Evolutionary conservation across 2,113 vertebrate species (phyloP), one percentile per base, ranked within the genome.

Genomic region (Cnemophilus loriae): DNA sequence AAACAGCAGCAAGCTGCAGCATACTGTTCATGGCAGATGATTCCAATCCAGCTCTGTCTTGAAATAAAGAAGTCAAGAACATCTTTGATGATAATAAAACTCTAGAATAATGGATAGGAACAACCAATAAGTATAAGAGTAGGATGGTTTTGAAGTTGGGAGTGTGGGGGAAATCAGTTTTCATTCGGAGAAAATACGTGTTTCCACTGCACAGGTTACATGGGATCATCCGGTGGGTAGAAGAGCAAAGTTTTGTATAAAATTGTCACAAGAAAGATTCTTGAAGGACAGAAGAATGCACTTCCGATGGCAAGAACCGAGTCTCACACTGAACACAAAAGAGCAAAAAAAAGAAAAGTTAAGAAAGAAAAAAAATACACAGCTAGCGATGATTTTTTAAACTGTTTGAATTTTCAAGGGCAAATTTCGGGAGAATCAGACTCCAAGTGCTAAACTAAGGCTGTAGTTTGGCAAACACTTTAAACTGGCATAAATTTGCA

Each of bases 401-500:
- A 73, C 20, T 13, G 14, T 24, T 86, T 9, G 2, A 70, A 88
- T 77, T 70, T 89, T 90, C 68, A 90, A 2, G 5, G 55, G 35
- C 68, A 78, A 89, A 41, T 87, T 93, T 95, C 39, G 44, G 73
- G 27, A 84, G 91, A 92, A 67, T 63, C 60, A 71, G 80, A 75
- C 56, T 42, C 15, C 9, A 88, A 92, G 52, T 49, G 73, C 76
- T 86, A 95, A 95, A 92, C 77, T 89, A 91, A 91, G 84, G 64
- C 89, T 84, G 89, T 26, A 92, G 86, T 93, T 87, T 97, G 96
- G 96, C 95, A 96, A 95, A 95, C 73, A 41, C 60, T 87, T 95
- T 33, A 90, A 84, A 49, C 69, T 92, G 96, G 96, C 93, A 97
- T 95, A 96, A 97, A 96, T 96, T 95, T 95, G 77, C 80, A 71